phyloP scores from a whole-genome alignment of 2,797 vertebrate genomes.

The Phalloptychus januarius region DNA sequence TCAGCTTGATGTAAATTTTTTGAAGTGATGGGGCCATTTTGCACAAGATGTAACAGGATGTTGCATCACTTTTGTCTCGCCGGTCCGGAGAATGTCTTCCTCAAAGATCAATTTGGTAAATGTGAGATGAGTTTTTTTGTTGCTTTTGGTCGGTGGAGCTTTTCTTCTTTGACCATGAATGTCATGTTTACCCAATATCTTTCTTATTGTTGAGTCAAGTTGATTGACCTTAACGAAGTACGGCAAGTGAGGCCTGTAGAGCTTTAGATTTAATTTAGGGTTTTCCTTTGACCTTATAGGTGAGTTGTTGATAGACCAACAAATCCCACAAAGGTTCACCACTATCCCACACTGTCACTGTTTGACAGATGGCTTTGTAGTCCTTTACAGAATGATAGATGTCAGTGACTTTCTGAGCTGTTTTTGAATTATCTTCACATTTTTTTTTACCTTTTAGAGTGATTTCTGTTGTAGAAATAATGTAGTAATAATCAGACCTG shows the following conservation, averaged over 20 bases:
- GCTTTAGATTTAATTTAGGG: too few relatives aligned
- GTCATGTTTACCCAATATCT: neutral
- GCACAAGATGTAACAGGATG: neutral
- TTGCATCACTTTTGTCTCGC: neutral
- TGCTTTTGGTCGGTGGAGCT: neutral
- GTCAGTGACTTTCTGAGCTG: neutral
- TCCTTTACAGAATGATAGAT: neutral
- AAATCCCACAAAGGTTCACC: neutral
- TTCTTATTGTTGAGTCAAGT: neutral
- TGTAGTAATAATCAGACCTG: neutral
- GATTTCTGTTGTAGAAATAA: neutral
- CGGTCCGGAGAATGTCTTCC: neutral
- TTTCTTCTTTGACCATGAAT: neutral
- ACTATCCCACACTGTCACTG: neutral
- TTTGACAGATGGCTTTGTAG: neutral
- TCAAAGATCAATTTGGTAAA: neutral
- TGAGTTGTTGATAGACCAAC: neutral
- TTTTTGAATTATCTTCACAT: neutral
- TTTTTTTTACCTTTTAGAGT: neutral
- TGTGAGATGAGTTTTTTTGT: neutral
- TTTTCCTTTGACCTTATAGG: neutral
- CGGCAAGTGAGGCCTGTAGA: neutral
- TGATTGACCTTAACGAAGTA: neutral
- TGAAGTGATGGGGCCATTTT: neutral
- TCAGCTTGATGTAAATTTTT: neutral